Evolutionary conservation across 2,888 invertebrate genomes (phyloP).

Genomic region (Oligia strigilis): DNA sequence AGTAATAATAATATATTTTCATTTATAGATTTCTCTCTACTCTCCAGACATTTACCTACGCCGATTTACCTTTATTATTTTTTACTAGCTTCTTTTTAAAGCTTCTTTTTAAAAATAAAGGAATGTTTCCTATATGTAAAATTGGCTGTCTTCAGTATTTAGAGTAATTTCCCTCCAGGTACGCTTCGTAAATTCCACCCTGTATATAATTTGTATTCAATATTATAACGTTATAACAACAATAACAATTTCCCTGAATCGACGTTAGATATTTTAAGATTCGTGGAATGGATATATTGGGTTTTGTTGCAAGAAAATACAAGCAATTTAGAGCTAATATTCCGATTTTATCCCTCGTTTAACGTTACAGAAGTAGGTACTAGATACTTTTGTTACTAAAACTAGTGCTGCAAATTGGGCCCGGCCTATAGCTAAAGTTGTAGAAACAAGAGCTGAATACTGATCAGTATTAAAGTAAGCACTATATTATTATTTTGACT

Average conservation of each 20-base stretch:
- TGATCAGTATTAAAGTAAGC: conserved; percentile 10
- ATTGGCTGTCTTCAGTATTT: too few relatives aligned
- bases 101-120: too few relatives aligned
- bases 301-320: not conserved
- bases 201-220: too few relatives aligned
- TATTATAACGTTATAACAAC: not conserved
- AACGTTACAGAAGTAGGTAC: not conserved
- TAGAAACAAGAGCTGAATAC: conserved; percentile 2
- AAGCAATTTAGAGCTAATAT: not conserved
- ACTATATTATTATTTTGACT: too few relatives aligned
- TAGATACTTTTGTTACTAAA: not conserved
- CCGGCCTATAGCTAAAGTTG: not conserved
- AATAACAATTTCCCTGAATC: not conserved
- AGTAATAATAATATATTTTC: not conserved
- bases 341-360: not conserved
- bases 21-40: not conserved
- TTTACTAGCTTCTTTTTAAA: not conserved
- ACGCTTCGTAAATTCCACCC: too few relatives aligned
- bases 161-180: too few relatives aligned
- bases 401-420: not conserved
- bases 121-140: too few relatives aligned
- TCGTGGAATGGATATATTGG: not conserved
- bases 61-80: too few relatives aligned
- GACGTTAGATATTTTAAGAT: not conserved
- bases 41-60: not conserved